Evolutionary conservation across 2,797 vertebrate species (phyloP).

Genomic region (Apogon talboti): DNA sequence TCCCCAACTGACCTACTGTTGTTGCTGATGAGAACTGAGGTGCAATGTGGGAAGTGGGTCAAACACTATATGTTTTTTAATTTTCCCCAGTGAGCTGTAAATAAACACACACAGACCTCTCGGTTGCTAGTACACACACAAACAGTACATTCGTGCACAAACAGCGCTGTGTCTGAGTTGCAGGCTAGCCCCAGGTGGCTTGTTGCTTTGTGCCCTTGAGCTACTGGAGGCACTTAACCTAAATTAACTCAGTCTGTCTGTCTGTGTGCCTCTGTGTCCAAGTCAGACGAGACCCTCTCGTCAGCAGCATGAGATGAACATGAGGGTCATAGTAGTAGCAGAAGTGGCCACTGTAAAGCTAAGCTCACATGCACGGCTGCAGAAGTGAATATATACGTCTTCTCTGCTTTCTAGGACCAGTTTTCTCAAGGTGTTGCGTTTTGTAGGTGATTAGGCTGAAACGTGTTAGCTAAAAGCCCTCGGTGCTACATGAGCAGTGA

Average conservation of each 20-base stretch:
- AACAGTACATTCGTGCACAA: conserved; percentile 21
- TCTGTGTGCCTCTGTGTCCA: conserved; percentile 34
- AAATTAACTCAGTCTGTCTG: conserved; percentile 74
- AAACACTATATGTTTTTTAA: conserved; percentile 20
- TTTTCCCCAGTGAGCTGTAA: conserved; percentile 33
- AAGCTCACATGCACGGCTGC: not conserved
- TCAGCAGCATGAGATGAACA: conserved; percentile 37
- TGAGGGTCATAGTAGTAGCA: conserved; percentile 24
- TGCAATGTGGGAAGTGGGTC: conserved; percentile 65
- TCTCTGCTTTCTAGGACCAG: not conserved
- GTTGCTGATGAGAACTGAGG: conserved; percentile 43
- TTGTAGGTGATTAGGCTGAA: not conserved
- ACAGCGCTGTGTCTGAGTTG: conserved; percentile 14
- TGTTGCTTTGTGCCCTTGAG: conserved; percentile 71
- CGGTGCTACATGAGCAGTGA: conserved; percentile 11
- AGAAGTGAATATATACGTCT: not conserved
- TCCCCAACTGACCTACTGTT: conserved; percentile 42
- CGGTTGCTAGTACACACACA: conserved; percentile 6
- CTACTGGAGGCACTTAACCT: conserved; percentile 78
- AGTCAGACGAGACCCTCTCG: conserved; percentile 54
- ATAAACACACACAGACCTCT: conserved; percentile 16
- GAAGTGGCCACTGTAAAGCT: not conserved
- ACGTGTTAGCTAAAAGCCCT: not conserved
- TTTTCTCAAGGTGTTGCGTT: not conserved
- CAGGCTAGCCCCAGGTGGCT: conserved; percentile 70